These are phyloP conservation scores for Strigamia transsilvanica DNA, from an alignment of 2,888 invertebrate species.

Conservation along the genomic window DNA sequence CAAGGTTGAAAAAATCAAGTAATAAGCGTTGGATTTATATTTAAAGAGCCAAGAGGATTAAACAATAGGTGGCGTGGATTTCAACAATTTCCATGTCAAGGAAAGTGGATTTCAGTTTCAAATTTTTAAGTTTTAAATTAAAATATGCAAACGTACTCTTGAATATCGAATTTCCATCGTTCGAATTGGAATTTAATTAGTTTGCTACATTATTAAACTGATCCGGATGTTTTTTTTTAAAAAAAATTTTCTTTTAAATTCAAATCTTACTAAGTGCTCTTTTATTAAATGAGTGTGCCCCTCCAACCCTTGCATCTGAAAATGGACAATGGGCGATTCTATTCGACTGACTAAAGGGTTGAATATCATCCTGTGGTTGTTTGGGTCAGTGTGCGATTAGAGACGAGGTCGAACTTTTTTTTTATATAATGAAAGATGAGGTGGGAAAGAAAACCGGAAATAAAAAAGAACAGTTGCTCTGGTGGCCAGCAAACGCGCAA, in stretches of 20 bases:
- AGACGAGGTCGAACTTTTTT: conserved; percentile 46
- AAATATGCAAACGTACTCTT: no score
- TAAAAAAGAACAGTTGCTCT: conserved; percentile 46
- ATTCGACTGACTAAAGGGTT: conserved; percentile 18
- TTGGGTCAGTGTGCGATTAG: conserved; percentile 47
- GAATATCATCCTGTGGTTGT: conserved; percentile 25
- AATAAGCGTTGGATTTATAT: neutral
- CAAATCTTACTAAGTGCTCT: no score
- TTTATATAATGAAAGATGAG: conserved; percentile 28
- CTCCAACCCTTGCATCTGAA: neutral
- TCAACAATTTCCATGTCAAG: neutral
- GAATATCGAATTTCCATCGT: no score
- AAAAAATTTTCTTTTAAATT: no score
- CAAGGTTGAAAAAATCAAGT: neutral
- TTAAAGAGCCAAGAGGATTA: neutral
- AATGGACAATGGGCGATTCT: conserved; percentile 17
- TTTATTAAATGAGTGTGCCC: neutral
- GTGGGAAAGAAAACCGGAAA: conserved; percentile 49
- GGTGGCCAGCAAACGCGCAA: conserved; percentile 44
- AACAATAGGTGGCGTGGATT: neutral
- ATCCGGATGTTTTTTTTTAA: no score
- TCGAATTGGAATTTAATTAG: no score
- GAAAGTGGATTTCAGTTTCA: neutral
- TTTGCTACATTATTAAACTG: no score
- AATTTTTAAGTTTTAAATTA: no score